Percentiles rank a stretch among this genome's conserved stretches.
phyloP scores from a whole-genome alignment of 1,140 invertebrate species.

The Sycobia sp. region DNA sequence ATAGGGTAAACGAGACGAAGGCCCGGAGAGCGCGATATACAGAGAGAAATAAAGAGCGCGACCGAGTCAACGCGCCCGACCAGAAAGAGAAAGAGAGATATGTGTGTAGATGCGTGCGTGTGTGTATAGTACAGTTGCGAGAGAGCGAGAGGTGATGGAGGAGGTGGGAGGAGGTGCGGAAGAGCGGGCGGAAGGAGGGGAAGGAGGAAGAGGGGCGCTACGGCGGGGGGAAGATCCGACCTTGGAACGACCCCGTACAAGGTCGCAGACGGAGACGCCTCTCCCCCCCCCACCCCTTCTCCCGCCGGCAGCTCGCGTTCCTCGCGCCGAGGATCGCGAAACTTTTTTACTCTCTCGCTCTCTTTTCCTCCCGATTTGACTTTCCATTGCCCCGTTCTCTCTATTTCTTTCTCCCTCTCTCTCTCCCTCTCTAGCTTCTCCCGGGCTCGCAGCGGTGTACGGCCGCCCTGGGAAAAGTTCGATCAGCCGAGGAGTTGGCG shows the following conservation, averaged over 20 bases:
- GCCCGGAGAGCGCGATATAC: too few species aligned
- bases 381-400: slow-evolving; percentile 9
- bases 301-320: too few species aligned
- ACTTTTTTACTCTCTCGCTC: not conserved
- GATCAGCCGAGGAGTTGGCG: slow-evolving; percentile 21
- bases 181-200: slow-evolving; percentile 13
- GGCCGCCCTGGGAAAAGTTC: too few species aligned
- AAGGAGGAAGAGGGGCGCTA: slow-evolving; percentile 23
- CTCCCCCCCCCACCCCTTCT: slow-evolving; percentile 35
- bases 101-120: too few species aligned
- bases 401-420: too few species aligned
- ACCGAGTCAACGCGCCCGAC: not conserved
- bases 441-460: not conserved
- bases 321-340: not conserved
- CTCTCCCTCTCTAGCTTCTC: too few species aligned
- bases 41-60: slow-evolving; percentile 4
- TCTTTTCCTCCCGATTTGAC: slow-evolving; percentile 2
- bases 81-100: too few species aligned
- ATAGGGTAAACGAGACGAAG: too few species aligned
- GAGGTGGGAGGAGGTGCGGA: not conserved
- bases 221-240: slow-evolving; percentile 44
- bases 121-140: slow-evolving; percentile 39
- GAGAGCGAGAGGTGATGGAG: slow-evolving; percentile 21
- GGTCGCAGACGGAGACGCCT: slow-evolving; percentile 56
- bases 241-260: slow-evolving; percentile 54